Base-by-base conservation (phyloP, 2,888 invertebrate genomes). In the Mantis religiosa region DNA sequence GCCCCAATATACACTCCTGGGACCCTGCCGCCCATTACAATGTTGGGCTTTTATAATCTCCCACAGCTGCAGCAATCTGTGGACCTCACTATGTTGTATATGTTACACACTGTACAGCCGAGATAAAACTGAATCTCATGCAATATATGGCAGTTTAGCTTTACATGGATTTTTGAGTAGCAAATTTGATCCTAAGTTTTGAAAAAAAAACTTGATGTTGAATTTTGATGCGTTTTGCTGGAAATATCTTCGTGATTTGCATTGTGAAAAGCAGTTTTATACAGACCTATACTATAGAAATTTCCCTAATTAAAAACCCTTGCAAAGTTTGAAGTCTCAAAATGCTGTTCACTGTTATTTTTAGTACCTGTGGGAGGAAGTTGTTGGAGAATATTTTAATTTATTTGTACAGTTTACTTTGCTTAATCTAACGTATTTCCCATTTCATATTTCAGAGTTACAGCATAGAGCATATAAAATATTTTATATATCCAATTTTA, bases 41-140 rank as follows among this genome's bases (percentile, higher is more conserved):
- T 90, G 88, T 41, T 90, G 27, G 90, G 90, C 8, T 90, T 89
- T 83, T 90, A 90, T 47, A 89, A 88, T 81, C 41, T 90, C 9
- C 89, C 90, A 14, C 89, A 89, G 81, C 81, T 90, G 41, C 87
- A 87, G 25, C 88, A 89, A 28, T 84, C 82, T 27, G 71, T 90
- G 47, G 90, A 89, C 28, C 34, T 84, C 15, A 71, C 84, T 34
- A 71, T 89, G 2, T 83, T 89, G 27, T 89, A 90, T 54, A 89
- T 90, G 86, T 30, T 89, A 30, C 89, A 89, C 71, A n/a, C 88
- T 81, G 88, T 88, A 28, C 88, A 88, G 30, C 88, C 81, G 27
- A 84, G 88, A 41, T 88, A 88, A 84, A 71, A 71, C 20, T 3
- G 15, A 54, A 20, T 54, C 14, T 15, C 54, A 34, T 41, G 41